Percentiles rank a stretch among this genome's conserved stretches.
Conservation (phyloP, 2,888 invertebrate species). For the Phalera bucephala region DNA sequence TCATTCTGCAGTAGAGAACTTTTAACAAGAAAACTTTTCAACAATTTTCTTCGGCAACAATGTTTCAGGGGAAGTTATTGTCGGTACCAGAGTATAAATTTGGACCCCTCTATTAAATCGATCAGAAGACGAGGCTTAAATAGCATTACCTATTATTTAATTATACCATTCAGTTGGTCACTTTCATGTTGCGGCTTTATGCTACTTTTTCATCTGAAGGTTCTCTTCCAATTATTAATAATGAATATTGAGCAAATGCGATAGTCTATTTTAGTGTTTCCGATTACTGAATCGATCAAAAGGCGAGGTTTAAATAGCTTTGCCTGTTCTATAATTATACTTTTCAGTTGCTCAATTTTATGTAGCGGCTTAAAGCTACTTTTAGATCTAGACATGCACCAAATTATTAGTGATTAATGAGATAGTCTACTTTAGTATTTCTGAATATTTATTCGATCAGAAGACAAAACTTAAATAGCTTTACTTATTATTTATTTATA, state of each 20-base stretch:
- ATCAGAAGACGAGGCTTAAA: neutral
- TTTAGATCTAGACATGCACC: no score
- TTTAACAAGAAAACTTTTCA: constrained; percentile 81
- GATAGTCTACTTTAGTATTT: no score
- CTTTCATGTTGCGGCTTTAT: no score
- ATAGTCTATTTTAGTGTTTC: no score
- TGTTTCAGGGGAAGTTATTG: constrained; percentile 66
- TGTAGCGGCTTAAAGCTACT: no score
- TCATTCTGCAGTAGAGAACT: constrained; percentile 77
- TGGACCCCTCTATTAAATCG: constrained; percentile 49
- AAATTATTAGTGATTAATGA: no score
- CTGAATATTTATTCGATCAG: constrained; percentile 54
- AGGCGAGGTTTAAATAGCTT: constrained; percentile 22
- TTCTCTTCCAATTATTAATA: no score
- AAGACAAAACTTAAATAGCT: constrained; percentile 21
- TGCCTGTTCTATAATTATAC: no score
- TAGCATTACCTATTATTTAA: neutral
- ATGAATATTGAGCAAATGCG: no score
- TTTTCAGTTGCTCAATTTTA: no score
- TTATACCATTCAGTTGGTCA: no score
- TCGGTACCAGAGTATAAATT: constrained; percentile 67
- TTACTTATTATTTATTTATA: neutral
- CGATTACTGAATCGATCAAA: constrained; percentile 53
- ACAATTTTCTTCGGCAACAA: constrained; percentile 70
- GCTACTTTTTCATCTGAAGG: no score